phyloP scores from a whole-genome alignment of 1,140 invertebrate genomes.

The Dufourea novaeangliae region DNA sequence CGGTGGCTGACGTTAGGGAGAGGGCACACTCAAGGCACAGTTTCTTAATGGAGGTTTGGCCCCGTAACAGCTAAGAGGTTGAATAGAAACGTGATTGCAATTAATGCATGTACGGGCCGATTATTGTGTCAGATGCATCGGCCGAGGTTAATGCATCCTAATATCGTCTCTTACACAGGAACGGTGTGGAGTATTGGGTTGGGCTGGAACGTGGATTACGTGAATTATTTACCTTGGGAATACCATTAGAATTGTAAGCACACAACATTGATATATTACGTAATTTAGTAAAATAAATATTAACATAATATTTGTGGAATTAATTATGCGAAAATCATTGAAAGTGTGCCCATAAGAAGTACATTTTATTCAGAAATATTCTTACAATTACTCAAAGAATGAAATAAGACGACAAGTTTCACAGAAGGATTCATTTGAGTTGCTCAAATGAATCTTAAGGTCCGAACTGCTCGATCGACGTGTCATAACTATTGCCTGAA shows the following conservation, averaged over 20 bases:
- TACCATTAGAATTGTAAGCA: not conserved
- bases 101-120: slow-evolving; percentile 66
- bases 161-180: slow-evolving; percentile 55
- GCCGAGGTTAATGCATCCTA: slow-evolving; percentile 61
- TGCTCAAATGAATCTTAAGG: slow-evolving; percentile 67
- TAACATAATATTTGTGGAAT: too few species aligned
- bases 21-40: slow-evolving; percentile 51
- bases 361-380: too few species aligned
- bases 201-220: not conserved
- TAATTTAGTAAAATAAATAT: too few species aligned
- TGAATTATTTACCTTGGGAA: slow-evolving; percentile 10
- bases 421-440: slow-evolving; percentile 60
- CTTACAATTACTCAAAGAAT: too few species aligned
- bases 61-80: slow-evolving; percentile 55
- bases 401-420: not conserved
- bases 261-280: not conserved
- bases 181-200: slow-evolving; percentile 8
- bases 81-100: slow-evolving; percentile 67
- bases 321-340: too few species aligned
- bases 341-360: too few species aligned
- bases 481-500: slow-evolving; percentile 5
- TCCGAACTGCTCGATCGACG: slow-evolving; percentile 24
- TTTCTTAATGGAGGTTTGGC: slow-evolving; percentile 63
- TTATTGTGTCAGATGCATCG: slow-evolving; percentile 64
- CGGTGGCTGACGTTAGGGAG: slow-evolving; percentile 32